These are phyloP conservation scores for Lagria hirta DNA, from an alignment of 2,888 invertebrate species.

Conservation along the genomic window DNA sequence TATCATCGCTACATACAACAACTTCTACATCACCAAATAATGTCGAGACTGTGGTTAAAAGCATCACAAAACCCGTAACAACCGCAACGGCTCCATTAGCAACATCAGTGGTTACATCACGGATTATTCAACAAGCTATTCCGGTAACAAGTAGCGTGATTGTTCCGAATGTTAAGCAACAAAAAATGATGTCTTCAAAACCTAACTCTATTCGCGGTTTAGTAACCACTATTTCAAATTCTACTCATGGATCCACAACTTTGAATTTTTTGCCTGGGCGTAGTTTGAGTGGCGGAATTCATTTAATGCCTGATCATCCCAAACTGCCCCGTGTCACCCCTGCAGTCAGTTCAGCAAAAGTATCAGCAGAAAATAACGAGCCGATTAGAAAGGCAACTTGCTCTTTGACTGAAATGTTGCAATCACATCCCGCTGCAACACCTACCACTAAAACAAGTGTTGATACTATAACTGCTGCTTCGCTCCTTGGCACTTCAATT, in stretches of 20 bases:
- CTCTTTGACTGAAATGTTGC: slow-evolving; percentile 54
- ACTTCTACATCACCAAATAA: slow-evolving; percentile 53
- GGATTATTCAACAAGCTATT: slow-evolving; percentile 44
- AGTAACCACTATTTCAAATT: slow-evolving; percentile 10
- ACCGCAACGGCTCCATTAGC: slow-evolving; percentile 43
- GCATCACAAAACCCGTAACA: slow-evolving; percentile 40
- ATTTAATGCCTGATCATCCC: slow-evolving; percentile 46
- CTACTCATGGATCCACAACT: slow-evolving; percentile 6
- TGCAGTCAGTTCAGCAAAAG: slow-evolving; percentile 30
- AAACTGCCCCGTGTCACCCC: slow-evolving; percentile 42
- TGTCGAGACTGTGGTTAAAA: slow-evolving; percentile 54
- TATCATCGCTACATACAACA: slow-evolving; percentile 65
- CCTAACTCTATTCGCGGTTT: slow-evolving; percentile 24
- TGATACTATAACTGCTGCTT: slow-evolving; percentile 53
- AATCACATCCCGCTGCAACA: slow-evolving; percentile 53
- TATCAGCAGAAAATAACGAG: slow-evolving; percentile 26
- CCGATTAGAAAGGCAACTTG: slow-evolving; percentile 43
- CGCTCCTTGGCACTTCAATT: slow-evolving; percentile 49
- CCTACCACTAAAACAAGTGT: slow-evolving; percentile 50
- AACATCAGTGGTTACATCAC: slow-evolving; percentile 40
- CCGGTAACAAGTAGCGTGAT: slow-evolving; percentile 43
- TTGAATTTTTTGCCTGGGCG: slow-evolving; percentile 36
- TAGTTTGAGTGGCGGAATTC: slow-evolving; percentile 37
- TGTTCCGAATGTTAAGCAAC: slow-evolving; percentile 46
- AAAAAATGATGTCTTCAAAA: slow-evolving; percentile 30